Evolutionary conservation across 2,888 invertebrate species (phyloP).

Genomic region (Pandemis corylana): DNA sequence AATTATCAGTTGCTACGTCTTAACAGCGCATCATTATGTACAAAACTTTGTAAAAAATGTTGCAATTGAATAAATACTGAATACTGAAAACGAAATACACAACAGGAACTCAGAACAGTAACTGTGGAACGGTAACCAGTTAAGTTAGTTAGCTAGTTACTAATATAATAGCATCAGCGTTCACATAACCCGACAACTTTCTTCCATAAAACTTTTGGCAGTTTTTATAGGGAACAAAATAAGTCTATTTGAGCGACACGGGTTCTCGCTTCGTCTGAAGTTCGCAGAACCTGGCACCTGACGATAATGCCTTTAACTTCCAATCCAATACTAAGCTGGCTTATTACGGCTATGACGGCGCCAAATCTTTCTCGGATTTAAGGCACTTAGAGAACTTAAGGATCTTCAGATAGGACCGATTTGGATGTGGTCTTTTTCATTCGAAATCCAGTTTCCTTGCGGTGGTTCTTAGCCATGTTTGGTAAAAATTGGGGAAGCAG

Average conservation of each 20-base stretch:
- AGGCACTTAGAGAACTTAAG: neutral
- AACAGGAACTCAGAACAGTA: too few species aligned
- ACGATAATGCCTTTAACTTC: constrained; percentile 17
- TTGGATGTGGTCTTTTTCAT: too few species aligned
- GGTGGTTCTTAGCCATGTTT: too few species aligned
- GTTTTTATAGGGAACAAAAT: constrained; percentile 6
- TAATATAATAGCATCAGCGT: neutral
- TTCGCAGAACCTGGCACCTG: constrained; percentile 13
- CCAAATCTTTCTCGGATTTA: neutral
- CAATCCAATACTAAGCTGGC: constrained; percentile 11
- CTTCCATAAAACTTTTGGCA: neutral
- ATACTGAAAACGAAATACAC: too few species aligned
- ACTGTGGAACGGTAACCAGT: too few species aligned
- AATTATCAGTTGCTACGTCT: too few species aligned
- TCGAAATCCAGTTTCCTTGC: too few species aligned
- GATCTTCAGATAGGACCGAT: too few species aligned
- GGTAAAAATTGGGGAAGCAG: too few species aligned
- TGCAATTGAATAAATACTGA: too few species aligned
- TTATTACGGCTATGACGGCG: neutral
- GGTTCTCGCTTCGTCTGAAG: constrained; percentile 18
- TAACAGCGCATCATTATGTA: too few species aligned
- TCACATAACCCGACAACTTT: neutral
- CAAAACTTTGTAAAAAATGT: too few species aligned
- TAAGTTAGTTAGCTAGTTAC: neutral
- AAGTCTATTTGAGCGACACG: constrained; percentile 5